Percentiles rank a stretch among this genome's conserved stretches.
phyloP scores from a whole-genome alignment of 2,797 vertebrate species.

The Ctenochaetus hawaiiensis region DNA sequence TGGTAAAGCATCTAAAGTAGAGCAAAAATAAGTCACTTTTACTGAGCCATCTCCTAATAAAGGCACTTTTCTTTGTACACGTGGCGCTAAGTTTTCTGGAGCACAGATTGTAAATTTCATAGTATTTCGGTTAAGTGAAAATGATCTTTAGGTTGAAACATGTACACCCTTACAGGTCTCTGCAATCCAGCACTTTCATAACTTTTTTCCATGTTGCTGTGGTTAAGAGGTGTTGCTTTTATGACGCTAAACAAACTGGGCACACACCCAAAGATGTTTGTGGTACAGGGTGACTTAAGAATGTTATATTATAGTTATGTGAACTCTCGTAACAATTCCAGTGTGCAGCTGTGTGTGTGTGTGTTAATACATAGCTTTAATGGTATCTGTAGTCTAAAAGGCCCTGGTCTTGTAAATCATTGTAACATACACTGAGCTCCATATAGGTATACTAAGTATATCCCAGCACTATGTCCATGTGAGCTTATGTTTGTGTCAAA shows the following conservation, averaged over 20 bases:
- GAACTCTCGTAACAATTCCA: conserved; percentile 45
- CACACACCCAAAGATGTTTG: conserved; percentile 50
- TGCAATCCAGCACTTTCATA: no score
- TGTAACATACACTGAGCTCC: no score
- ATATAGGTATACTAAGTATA: no score
- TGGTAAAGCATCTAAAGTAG: no score
- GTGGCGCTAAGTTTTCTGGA: neutral
- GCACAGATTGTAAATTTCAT: neutral
- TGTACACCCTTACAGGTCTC: neutral
- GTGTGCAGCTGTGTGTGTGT: conserved; percentile 10
- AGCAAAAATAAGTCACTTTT: no score
- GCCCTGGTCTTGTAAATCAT: neutral
- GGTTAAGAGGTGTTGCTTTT: conserved; percentile 54
- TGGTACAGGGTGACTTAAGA: conserved; percentile 28
- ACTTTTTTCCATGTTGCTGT: conserved; percentile 24
- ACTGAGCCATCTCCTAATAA: no score
- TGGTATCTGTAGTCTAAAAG: conserved; percentile 20
- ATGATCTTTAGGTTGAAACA: conserved; percentile 14
- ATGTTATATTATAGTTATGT: conserved; percentile 44
- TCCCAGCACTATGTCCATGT: no score
- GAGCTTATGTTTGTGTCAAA: conserved; percentile 4
- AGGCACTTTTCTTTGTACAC: neutral
- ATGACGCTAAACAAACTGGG: conserved; percentile 52
- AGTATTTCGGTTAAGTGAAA: neutral
- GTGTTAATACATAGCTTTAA: conserved; percentile 31